Percentiles rank a stretch among this genome's conserved stretches.
Conservation (phyloP, 2,888 invertebrate species). For the Stenchaetothrips biformis region DNA sequence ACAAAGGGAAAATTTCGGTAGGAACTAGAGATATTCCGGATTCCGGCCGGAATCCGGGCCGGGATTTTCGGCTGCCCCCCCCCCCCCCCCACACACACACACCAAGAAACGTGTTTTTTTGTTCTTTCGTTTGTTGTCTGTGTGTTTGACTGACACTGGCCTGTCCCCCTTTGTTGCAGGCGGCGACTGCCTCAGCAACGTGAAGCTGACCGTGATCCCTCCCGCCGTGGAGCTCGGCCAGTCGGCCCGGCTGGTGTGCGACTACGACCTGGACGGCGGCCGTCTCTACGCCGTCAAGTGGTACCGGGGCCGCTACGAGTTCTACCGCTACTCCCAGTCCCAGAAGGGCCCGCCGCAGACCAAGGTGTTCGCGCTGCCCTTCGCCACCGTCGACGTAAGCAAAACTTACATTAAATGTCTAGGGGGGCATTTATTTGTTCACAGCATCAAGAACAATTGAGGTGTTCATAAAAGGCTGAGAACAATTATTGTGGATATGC, state of each 20-base stretch:
- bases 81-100: too few relatives aligned
- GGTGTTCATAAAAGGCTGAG: too few relatives aligned
- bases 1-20: too few relatives aligned
- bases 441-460: too few relatives aligned
- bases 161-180: conserved; percentile 34
- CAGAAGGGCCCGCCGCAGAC: conserved; percentile 57
- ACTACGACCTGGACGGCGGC: conserved; percentile 44
- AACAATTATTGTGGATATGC: too few relatives aligned
- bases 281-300: conserved; percentile 71
- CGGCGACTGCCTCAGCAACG: conserved; percentile 38
- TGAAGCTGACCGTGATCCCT: conserved; percentile 38
- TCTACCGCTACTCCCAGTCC: conserved; percentile 74
- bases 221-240: conserved; percentile 39
- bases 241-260: conserved; percentile 40
- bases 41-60: too few relatives aligned
- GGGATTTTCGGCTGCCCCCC: too few relatives aligned
- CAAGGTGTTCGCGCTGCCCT: conserved; percentile 67
- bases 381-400: conserved; percentile 78
- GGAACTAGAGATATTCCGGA: too few relatives aligned
- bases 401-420: too few relatives aligned
- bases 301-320: conserved; percentile 78
- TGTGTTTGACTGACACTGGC: background rate
- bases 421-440: too few relatives aligned
- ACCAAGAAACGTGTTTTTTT: too few relatives aligned
- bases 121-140: too few relatives aligned